Conservation (phyloP, 2,888 invertebrate genomes). For the Synergus umbraculus region DNA sequence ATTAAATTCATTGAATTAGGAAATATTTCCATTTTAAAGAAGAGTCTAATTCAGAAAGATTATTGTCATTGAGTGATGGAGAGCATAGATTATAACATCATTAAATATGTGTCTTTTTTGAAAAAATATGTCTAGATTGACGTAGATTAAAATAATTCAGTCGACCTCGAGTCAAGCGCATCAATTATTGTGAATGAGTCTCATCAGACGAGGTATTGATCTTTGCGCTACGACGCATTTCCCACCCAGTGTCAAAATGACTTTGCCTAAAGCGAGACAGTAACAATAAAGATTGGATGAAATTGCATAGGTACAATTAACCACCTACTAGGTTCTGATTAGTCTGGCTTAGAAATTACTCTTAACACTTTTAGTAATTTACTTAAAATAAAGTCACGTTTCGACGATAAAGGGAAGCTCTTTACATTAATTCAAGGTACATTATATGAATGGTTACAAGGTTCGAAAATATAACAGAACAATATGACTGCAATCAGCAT, state of each 20-base stretch:
- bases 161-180: constrained; percentile 9
- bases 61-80: background rate
- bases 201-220: constrained; percentile 37
- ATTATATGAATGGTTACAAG: background rate
- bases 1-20: background rate
- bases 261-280: background rate
- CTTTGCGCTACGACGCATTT: constrained; percentile 11
- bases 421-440: background rate
- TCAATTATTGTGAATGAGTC: constrained; percentile 30
- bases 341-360: constrained; percentile 4
- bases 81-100: background rate
- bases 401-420: background rate
- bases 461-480: background rate
- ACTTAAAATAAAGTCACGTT: background rate
- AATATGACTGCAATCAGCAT: too few relatives aligned
- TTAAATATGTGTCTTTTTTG: constrained; percentile 1
- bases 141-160: constrained; percentile 13
- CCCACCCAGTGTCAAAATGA: constrained; percentile 33
- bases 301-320: constrained; percentile 17
- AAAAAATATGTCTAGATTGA: background rate
- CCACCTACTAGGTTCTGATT: background rate
- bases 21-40: background rate
- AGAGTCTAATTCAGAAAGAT: background rate
- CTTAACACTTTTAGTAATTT: constrained; percentile 5
- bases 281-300: background rate